Base-by-base conservation (phyloP, 2,888 invertebrate species). In the Patella depressa region DNA sequence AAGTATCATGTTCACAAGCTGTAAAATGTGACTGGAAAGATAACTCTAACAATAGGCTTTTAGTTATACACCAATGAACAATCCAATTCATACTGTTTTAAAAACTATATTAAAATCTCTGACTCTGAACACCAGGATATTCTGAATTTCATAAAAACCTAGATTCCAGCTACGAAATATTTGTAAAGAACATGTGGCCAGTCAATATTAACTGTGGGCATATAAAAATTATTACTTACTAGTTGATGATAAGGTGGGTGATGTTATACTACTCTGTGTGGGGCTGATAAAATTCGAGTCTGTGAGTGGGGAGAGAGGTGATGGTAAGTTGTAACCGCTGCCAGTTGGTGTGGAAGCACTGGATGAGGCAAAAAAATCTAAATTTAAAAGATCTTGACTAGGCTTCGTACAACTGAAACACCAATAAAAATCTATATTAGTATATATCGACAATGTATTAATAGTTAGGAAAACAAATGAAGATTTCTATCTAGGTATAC, bases 351-450 rank as follows among this genome's bases (percentile, higher is more conserved):
- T 95, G 19, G 95, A 94, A 75, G 96, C 95, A 92, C 95, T 95
- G 83, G 97, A 97, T 86, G 95, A 95, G 80, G 95, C 94, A 77
- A 97, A 96, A 89, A 96, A 94, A 92, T 95, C 95, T 88, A 96
- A 92, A 90, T 95, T 95, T 87, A 96, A 93, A 86, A 96, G 93
- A 92, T 96, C 96, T 90, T 95, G 95, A 89, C 95, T 95, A 74
- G 95, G 95, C 86, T 92, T 92, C 78, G 89, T 91, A 77, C 81
- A 70, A 81, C 86, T 84, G 80, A 54, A 82, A 83, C 78, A 82
- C n/a, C 87, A 83, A 82, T 82, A 78, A 53, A 17, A 55, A 71
- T 12, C 12, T 24, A 17, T 54, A 24, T 17, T 72, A 59, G 7
- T 55, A 74, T 71, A 54, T 54, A 24, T 72, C 34, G 65, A 74